A percentile compares a stretch with the other conserved stretches of the same genome.
Evolutionary conservation across 2,113 vertebrate species (phyloP).

Genomic region (Oreochromis aureus): DNA sequence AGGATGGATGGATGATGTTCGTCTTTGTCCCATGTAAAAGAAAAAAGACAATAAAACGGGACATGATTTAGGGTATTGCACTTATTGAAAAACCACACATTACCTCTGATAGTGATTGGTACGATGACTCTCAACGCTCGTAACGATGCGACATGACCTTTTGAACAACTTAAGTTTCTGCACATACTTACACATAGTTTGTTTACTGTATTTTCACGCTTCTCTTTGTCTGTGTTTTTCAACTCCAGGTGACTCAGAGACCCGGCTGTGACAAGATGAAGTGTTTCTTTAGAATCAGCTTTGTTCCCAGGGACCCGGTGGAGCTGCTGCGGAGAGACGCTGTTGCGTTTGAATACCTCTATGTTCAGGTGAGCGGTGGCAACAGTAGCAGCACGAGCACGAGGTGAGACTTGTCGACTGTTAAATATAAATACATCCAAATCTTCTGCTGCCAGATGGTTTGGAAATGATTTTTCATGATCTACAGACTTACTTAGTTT

Average conservation of each 20-base stretch:
- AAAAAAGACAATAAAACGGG: not conserved
- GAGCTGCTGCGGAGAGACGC: conserved; percentile 92
- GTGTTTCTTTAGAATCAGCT: conserved; percentile 95
- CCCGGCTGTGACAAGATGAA: conserved; percentile 93
- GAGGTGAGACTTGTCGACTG: not conserved
- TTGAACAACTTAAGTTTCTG: not conserved
- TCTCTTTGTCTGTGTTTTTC: not conserved
- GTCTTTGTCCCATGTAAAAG: not conserved
- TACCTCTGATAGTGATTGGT: not conserved
- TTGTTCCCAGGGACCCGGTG: conserved; percentile 93
- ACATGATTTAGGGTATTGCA: not conserved
- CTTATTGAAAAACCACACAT: not conserved
- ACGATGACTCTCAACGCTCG: not conserved
- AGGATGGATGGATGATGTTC: not conserved
- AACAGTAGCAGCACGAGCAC: not conserved
- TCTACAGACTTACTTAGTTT: not conserved
- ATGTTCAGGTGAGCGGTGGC: conserved; percentile 83
- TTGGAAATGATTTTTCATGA: not conserved
- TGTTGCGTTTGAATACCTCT: conserved; percentile 96
- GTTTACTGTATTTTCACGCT: not conserved
- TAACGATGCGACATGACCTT: not conserved
- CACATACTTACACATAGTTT: not conserved
- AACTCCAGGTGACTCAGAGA: conserved; percentile 87
- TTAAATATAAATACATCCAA: not conserved
- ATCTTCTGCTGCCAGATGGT: not conserved